Conservation (phyloP, 1,140 invertebrate species). For the Batillaria attramentaria region DNA sequence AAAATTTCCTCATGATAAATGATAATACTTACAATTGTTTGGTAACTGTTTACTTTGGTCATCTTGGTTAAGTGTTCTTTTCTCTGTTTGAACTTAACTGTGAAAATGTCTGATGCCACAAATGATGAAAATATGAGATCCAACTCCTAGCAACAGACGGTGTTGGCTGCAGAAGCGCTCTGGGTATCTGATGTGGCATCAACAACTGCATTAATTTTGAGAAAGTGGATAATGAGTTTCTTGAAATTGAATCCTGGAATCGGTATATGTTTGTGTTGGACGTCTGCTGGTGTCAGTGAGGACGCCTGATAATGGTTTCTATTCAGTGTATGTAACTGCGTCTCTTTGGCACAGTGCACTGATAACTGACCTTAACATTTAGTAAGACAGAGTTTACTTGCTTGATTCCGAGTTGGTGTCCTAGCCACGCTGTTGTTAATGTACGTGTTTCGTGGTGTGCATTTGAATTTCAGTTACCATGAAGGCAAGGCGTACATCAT, state of each 20-base stretch:
- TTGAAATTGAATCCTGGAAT: background rate
- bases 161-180: background rate
- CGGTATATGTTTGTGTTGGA: background rate
- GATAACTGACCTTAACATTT: too few relatives aligned
- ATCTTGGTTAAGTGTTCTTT: background rate
- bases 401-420: background rate
- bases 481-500: slow-evolving; percentile 90
- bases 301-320: background rate
- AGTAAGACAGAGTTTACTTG: background rate
- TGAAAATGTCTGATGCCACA: background rate
- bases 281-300: background rate
- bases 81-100: background rate
- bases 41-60: too few relatives aligned
- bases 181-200: background rate
- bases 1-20: too few relatives aligned
- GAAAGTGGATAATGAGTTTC: background rate
- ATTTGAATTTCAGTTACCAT: slow-evolving; percentile 77
- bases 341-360: too few relatives aligned
- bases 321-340: background rate
- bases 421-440: background rate
- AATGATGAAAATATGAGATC: slow-evolving; percentile 14
- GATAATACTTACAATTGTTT: too few relatives aligned
- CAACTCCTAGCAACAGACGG: background rate
- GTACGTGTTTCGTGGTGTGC: background rate
- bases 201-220: background rate